A percentile compares a stretch with the other conserved stretches of the same genome.
Conservation (phyloP, 2,113 vertebrate species). For the Thunnus maccoyii region DNA sequence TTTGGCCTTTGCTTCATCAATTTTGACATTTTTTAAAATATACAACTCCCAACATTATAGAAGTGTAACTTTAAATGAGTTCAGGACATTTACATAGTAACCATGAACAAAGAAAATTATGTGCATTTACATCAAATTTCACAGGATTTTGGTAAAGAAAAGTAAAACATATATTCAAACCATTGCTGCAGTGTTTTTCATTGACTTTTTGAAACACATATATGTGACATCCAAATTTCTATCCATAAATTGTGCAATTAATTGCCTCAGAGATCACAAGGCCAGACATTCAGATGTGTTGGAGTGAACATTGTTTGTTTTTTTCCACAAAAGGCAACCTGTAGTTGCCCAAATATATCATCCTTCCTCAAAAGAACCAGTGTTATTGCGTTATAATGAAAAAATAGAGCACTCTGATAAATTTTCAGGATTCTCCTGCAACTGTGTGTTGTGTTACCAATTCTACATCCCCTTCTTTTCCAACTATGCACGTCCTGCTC, state of each 20-base stretch:
- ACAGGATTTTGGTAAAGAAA: too few relatives aligned
- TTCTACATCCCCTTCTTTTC: conserved; percentile 20
- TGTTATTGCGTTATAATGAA: neutral
- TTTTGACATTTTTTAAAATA: too few relatives aligned
- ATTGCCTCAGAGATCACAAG: neutral
- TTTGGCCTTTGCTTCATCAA: too few relatives aligned
- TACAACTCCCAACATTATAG: too few relatives aligned
- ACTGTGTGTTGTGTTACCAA: neutral
- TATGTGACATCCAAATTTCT: too few relatives aligned
- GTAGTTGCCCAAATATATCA: neutral
- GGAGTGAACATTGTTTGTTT: neutral
- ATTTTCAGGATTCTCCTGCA: neutral
- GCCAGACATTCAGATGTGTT: conserved; percentile 18
- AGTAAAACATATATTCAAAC: neutral
- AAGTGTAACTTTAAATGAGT: too few relatives aligned
- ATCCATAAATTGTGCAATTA: neutral
- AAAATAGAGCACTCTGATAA: neutral
- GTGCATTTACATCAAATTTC: too few relatives aligned
- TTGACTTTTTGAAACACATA: neutral
- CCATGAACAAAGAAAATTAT: too few relatives aligned
- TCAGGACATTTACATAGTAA: too few relatives aligned
- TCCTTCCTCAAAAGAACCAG: neutral
- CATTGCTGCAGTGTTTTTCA: neutral
- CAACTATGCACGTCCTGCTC: conserved; percentile 42
- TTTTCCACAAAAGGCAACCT: neutral